Conservation (phyloP, 2,888 invertebrate genomes). For the Elgonia sp. region DNA sequence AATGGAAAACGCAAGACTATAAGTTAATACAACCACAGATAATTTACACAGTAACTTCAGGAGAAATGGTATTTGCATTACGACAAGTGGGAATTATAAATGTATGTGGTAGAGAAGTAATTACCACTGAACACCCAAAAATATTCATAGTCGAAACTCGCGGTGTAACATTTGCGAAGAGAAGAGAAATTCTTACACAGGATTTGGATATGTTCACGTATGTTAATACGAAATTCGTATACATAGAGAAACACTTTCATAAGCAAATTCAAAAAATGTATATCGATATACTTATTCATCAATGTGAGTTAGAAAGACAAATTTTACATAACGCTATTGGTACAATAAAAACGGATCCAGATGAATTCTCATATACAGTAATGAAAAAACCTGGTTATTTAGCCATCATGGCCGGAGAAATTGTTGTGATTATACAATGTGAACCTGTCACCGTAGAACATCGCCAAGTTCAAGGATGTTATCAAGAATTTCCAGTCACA, state of each 20-base stretch:
- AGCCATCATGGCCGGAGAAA: constrained; percentile 79
- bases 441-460: not conserved
- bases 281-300: constrained; percentile 75
- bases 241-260: constrained; percentile 78
- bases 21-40: not conserved
- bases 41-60: constrained; percentile 57
- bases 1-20: too few relatives aligned
- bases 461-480: constrained; percentile 59
- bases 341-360: constrained; percentile 76
- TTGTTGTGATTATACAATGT: constrained; percentile 80
- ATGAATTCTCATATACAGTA: constrained; percentile 77
- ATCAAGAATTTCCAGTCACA: constrained; percentile 51
- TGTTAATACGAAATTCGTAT: constrained; percentile 80
- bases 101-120: constrained; percentile 41
- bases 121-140: constrained; percentile 70
- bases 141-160: constrained; percentile 53
- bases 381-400: constrained; percentile 80
- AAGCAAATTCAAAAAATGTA: constrained; percentile 73
- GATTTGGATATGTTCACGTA: constrained; percentile 77
- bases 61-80: constrained; percentile 74
- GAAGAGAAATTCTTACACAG: not conserved
- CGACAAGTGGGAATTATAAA: not conserved
- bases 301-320: constrained; percentile 79
- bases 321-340: constrained; percentile 78
- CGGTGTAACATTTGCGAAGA: not conserved